Percentiles rank a stretch among this genome's conserved stretches.
phyloP scores from a whole-genome alignment of 2,113 vertebrate genomes.

The Colinus virginianus region DNA sequence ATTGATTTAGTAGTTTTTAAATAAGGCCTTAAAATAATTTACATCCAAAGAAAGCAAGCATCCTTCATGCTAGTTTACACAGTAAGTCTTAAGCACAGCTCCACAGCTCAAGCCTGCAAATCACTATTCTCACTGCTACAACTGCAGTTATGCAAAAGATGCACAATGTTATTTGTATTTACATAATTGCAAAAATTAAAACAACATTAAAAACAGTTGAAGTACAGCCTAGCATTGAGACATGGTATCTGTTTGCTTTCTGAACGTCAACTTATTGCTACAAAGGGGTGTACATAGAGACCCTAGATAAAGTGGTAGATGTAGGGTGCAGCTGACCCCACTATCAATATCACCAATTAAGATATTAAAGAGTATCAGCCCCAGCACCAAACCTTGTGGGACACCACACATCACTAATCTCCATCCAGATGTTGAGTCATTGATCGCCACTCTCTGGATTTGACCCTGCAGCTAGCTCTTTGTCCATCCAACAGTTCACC shows the following conservation, averaged over 20 bases:
- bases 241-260: not conserved
- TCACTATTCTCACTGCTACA: not conserved
- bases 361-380: no score
- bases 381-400: no score
- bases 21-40: not conserved
- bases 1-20: not conserved
- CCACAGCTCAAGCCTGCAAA: not conserved
- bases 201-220: not conserved
- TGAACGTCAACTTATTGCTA: not conserved
- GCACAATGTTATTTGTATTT: slow-evolving; percentile 12
- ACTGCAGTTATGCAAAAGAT: not conserved
- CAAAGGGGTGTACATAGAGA: not conserved
- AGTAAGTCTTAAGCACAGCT: not conserved
- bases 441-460: no score
- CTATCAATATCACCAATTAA: no score
- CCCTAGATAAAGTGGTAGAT: not conserved
- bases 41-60: not conserved
- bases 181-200: not conserved
- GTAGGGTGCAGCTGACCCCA: no score
- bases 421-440: no score
- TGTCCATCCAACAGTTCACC: no score
- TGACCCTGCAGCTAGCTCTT: no score
- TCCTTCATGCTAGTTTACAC: not conserved
- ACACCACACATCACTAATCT: no score
- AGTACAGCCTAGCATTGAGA: not conserved